A percentile compares a stretch with the other conserved stretches of the same genome.
Conservation (phyloP, 1,140 invertebrate species). For the Euschistus heros region DNA sequence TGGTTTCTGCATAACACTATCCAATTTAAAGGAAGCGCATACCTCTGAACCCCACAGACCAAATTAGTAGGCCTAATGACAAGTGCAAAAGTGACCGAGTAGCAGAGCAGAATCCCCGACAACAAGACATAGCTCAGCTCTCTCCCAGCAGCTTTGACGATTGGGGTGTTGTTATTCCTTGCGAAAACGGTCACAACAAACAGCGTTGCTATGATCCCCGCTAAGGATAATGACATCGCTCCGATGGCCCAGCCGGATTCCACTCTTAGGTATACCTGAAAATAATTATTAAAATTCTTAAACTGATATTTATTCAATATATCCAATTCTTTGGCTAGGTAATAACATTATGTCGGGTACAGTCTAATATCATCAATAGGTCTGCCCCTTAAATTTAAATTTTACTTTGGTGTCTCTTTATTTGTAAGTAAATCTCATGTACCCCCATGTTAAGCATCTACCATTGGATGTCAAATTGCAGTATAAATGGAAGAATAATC, state of each 20-base stretch:
- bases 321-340: no score
- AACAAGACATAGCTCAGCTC: slow-evolving; percentile 82
- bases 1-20: no score
- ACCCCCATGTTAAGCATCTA: no score
- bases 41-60: slow-evolving; percentile 68
- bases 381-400: no score
- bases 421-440: no score
- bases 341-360: no score
- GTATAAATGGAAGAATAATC: no score
- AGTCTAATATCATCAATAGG: no score
- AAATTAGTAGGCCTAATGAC: slow-evolving; percentile 63
- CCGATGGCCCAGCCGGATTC: slow-evolving; percentile 80
- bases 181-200: slow-evolving; percentile 57
- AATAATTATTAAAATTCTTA: no score
- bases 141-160: slow-evolving; percentile 78
- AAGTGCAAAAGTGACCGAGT: slow-evolving; percentile 73
- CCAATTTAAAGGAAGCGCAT: slow-evolving; percentile 19
- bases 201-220: slow-evolving; percentile 63
- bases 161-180: slow-evolving; percentile 69
- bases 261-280: slow-evolving; percentile 54
- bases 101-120: slow-evolving; percentile 77
- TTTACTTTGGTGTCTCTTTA: no score
- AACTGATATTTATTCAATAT: no score
- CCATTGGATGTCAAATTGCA: no score
- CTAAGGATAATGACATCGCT: slow-evolving; percentile 67